These are phyloP conservation scores for Coreoperca whiteheadi DNA, from an alignment of 2,113 vertebrate genomes.

Conservation along the genomic window DNA sequence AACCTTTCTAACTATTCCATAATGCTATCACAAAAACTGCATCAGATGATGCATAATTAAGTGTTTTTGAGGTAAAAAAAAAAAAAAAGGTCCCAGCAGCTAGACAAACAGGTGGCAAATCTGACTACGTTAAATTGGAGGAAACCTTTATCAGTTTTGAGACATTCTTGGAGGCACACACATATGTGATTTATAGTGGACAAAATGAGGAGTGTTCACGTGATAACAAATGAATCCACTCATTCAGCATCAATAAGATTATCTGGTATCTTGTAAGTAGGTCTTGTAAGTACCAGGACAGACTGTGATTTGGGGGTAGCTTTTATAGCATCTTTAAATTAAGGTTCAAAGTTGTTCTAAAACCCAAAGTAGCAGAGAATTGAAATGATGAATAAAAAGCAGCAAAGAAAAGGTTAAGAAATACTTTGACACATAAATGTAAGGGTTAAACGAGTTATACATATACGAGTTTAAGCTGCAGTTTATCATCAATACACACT, in stretches of 20 bases:
- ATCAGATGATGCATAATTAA: constrained; percentile 65
- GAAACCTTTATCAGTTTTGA: constrained; percentile 63
- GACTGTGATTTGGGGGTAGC: neutral
- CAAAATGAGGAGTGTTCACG: constrained; percentile 38
- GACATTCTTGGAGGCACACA: constrained; percentile 52
- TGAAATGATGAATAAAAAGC: neutral
- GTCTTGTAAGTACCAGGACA: neutral
- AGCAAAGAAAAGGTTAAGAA: neutral
- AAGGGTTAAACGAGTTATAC: neutral
- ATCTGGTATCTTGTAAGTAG: neutral
- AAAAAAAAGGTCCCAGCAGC: constrained; percentile 54
- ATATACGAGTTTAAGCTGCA: constrained; percentile 5
- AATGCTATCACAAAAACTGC: constrained; percentile 57
- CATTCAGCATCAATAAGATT: constrained; percentile 13
- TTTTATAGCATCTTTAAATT: neutral
- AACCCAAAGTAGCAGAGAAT: neutral
- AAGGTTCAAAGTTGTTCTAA: neutral
- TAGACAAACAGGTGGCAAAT: constrained; percentile 81
- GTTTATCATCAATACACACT: constrained; percentile 27
- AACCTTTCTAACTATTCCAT: constrained; percentile 51
- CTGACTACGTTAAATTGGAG: constrained; percentile 70
- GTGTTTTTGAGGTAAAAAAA: constrained; percentile 39
- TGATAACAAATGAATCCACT: constrained; percentile 39
- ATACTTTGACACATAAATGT: constrained; percentile 1
- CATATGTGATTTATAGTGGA: constrained; percentile 69